Evolutionary conservation across 1,140 invertebrate genomes (phyloP), one percentile per base, ranked within the genome.

Genomic region (Druon quercuslanigerum): DNA sequence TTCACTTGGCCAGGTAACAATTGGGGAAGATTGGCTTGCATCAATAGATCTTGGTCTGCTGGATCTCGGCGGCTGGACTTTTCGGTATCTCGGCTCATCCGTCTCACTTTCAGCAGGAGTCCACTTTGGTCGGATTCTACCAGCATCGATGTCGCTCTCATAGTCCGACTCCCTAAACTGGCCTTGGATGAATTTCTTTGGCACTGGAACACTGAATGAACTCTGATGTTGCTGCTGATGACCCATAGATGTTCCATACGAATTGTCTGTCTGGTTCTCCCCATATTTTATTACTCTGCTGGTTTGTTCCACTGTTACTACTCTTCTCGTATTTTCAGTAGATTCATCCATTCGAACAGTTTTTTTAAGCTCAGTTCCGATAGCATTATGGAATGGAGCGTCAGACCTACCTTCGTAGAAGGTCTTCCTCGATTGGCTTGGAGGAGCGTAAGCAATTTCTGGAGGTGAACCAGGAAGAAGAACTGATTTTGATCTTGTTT

Each of bases 131-230:
- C 91, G 92, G 73, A 95, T 94, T 80, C 89, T 90, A 0, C 90
- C 90, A n/a, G 87, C 87, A 66, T 95, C 94, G 2, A 93, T 88
- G 78, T 95, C 94, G 87, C 94, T 95, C 79, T 95, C 94, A 80
- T 95, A 95, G 79, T 95, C 95, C 54, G 94, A 95, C 80, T 95
- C 94, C 1, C 92, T 88, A 75, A 94, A 94, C 75, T 95, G 94
- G 9, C 94, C 94, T 13, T 93, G 93, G 20, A 95, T 85, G 83
- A 95, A 95, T 85, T 95, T 95, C 0, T 91, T 95, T 2, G 94
- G 94, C 7, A 88, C 93, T 1, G 94, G 92, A 20, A 92, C 89
- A 86, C 91, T 72, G 91, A 90, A 52, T 91, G 92, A 54, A 90
- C 74, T 85, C 85, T 90, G 71, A 79, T 82, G 79, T n/a, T 87